Conservation (phyloP, 2,113 vertebrate genomes). For the Salvelinus fontinalis region DNA sequence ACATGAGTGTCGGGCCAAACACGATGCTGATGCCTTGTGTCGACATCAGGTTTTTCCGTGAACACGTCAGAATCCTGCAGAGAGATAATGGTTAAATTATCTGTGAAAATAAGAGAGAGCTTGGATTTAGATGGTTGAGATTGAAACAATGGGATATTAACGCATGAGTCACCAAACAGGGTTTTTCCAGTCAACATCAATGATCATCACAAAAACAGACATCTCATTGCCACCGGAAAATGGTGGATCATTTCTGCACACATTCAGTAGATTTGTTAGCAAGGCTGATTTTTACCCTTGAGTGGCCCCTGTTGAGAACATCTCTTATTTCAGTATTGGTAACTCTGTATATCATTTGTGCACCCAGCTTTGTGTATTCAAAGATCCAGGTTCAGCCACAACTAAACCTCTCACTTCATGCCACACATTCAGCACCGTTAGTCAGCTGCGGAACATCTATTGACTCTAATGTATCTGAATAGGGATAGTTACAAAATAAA, state of each 20-base stretch:
- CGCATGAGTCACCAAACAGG: neutral
- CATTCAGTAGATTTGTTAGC: neutral
- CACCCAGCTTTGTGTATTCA: conserved; percentile 17
- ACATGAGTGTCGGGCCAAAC: conserved; percentile 93
- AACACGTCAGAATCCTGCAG: conserved; percentile 83
- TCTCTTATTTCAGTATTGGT: conserved; percentile 14
- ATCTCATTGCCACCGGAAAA: neutral
- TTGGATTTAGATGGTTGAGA: neutral
- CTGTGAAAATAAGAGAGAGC: neutral
- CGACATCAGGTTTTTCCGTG: conserved; percentile 90
- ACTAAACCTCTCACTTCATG: neutral
- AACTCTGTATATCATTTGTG: conserved; percentile 14
- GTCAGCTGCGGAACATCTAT: conserved; percentile 1
- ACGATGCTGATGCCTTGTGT: conserved; percentile 93
- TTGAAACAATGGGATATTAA: neutral
- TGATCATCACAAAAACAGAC: neutral
- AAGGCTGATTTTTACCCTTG: neutral
- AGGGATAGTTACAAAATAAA: conserved; percentile 3
- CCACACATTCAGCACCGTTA: neutral
- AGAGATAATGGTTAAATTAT: neutral
- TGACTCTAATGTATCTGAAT: neutral
- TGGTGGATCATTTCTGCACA: neutral
- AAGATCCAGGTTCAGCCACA: conserved; percentile 18
- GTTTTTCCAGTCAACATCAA: neutral
- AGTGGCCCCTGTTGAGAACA: conserved; percentile 9